phyloP scores from a whole-genome alignment of 2,888 invertebrate species.

The Drosophila helvetica region DNA sequence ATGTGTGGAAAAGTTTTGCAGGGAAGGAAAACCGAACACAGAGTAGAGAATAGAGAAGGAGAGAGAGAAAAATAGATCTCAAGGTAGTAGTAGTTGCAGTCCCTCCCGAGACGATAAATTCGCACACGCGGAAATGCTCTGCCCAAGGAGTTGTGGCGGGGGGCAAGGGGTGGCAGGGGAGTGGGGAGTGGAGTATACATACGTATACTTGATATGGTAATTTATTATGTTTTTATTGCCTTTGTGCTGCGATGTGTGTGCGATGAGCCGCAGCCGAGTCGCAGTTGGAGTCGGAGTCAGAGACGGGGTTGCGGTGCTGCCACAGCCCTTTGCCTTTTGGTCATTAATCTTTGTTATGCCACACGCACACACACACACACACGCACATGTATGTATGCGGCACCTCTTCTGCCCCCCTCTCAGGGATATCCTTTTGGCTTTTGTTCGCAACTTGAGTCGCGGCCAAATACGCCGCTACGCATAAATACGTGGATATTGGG shows the following conservation, averaged over 20 bases:
- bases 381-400: conserved; percentile 21
- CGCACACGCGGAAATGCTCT: conserved; percentile 70
- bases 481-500: conserved; percentile 40
- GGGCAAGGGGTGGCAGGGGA: background rate
- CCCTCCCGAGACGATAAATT: conserved; percentile 33
- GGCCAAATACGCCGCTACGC: conserved; percentile 49
- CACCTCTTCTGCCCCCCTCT: conserved; percentile 20
- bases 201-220: conserved; percentile 81
- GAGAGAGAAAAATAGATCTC: conserved; percentile 14
- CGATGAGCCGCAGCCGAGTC: conserved; percentile 55
- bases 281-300: conserved; percentile 1
- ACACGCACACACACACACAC: conserved; percentile 39
- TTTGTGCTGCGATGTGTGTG: conserved; percentile 65
- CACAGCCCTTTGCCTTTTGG: conserved; percentile 70
- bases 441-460: conserved; percentile 75
- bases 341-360: conserved; percentile 82
- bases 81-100: conserved; percentile 11
- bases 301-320: conserved; percentile 45
- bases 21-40: conserved; percentile 5
- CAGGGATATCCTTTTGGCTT: conserved; percentile 70
- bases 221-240: conserved; percentile 82
- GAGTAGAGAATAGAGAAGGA: conserved; percentile 2
- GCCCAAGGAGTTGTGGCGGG: conserved; percentile 25
- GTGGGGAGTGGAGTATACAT: background rate
- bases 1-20: conserved; percentile 57